Conservation (phyloP, 2,888 invertebrate species). For the Limnephilus rhombicus region DNA sequence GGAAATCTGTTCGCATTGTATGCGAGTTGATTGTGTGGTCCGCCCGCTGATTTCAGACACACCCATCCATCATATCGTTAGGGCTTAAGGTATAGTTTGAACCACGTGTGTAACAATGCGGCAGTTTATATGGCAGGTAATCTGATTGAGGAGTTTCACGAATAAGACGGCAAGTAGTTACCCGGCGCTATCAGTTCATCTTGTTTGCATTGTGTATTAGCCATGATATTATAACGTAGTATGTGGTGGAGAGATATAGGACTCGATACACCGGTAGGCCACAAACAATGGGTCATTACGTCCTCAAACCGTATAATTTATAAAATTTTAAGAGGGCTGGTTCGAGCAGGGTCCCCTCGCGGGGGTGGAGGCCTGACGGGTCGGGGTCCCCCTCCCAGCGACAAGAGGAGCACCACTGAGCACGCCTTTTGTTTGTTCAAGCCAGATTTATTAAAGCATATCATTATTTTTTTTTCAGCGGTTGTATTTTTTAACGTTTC, state of each 20-base stretch:
- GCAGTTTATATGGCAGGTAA: neutral
- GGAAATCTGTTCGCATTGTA: neutral
- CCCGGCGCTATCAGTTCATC: conserved; percentile 33
- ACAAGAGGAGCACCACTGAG: conserved; percentile 1
- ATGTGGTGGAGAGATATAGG: conserved; percentile 40
- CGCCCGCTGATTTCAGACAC: neutral
- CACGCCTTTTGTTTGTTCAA: conserved; percentile 57
- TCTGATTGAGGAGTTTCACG: conserved; percentile 26
- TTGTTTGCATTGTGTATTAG: conserved; percentile 11
- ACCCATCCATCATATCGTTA: neutral
- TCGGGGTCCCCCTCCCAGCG: neutral
- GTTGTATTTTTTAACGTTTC: conserved; percentile 8
- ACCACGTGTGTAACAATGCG: conserved; percentile 19
- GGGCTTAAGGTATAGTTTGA: neutral
- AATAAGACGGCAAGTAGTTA: conserved; percentile 17
- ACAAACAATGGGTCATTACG: conserved; percentile 65
- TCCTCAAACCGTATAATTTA: conserved; percentile 44
- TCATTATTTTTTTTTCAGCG: conserved; percentile 28
- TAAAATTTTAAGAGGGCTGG: conserved; percentile 40
- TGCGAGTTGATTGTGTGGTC: neutral
- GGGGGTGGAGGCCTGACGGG: conserved; percentile 28
- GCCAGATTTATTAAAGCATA: conserved; percentile 46
- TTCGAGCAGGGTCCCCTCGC: neutral
- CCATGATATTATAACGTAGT: neutral
- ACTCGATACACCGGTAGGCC: conserved; percentile 63